A percentile compares a stretch with the other conserved stretches of the same genome.
These are phyloP conservation scores for Notospermus geniculatus DNA, from an alignment of 1,140 invertebrate genomes.

Conservation along the genomic window DNA sequence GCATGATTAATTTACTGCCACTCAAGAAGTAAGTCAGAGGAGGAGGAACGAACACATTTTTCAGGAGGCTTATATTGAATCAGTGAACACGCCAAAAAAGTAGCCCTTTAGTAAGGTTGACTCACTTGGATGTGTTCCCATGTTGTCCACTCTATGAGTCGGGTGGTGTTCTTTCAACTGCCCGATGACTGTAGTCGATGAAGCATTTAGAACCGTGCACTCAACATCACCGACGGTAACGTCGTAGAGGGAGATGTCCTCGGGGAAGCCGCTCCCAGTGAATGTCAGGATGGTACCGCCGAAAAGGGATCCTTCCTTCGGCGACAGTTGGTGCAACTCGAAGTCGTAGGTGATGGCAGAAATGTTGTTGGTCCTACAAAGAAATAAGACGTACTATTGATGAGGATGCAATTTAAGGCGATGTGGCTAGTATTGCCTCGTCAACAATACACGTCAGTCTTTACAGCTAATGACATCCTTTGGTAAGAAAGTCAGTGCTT, in stretches of 20 bases:
- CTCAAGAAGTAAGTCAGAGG: too few species aligned
- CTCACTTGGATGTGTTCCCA: neutral
- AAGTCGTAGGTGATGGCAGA: neutral
- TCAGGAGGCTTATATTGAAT: too few species aligned
- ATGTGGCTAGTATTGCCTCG: too few species aligned
- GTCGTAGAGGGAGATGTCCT: neutral
- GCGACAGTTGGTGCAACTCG: neutral
- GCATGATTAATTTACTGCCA: too few species aligned
- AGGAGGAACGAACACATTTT: too few species aligned
- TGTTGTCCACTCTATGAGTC: neutral
- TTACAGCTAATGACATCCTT: too few species aligned
- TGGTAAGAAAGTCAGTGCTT: neutral
- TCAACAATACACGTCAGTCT: too few species aligned
- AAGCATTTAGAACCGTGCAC: neutral
- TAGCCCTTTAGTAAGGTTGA: too few species aligned
- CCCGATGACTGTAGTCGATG: neutral
- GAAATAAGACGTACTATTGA: neutral
- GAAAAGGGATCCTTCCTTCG: neutral
- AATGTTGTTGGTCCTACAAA: conserved; percentile 6
- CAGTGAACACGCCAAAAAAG: too few species aligned
- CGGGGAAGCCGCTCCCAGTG: conserved; percentile 3
- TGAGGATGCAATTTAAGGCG: too few species aligned
- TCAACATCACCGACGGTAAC: neutral
- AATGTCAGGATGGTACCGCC: neutral
- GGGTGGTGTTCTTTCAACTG: neutral